Percentiles rank a stretch among this genome's conserved stretches.
Conservation (phyloP, 1,140 invertebrate genomes). For the Dendroctonus valens region DNA sequence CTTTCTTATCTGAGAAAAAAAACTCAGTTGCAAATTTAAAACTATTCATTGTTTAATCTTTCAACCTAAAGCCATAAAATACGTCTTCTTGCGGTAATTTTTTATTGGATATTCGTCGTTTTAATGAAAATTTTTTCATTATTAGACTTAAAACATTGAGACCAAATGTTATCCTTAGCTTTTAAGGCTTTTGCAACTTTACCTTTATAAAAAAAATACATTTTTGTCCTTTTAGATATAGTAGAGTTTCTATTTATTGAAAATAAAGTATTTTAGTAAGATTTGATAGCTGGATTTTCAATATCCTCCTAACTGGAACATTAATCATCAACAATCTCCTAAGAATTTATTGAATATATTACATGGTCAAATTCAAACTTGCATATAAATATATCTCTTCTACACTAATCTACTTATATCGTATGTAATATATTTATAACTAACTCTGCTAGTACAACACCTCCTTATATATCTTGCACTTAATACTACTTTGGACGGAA, state of each 20-base stretch:
- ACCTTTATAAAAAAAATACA: conserved; percentile 11
- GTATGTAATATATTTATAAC: too few relatives aligned
- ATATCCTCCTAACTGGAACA: too few relatives aligned
- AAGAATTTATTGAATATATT: conserved; percentile 6
- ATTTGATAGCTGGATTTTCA: background rate
- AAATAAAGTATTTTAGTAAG: conserved; percentile 26
- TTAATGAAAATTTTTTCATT: conserved; percentile 4
- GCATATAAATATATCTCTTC: conserved; percentile 9
- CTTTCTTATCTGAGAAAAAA: too few relatives aligned
- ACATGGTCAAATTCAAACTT: conserved; percentile 10
- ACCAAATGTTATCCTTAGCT: background rate
- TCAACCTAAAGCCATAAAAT: too few relatives aligned
- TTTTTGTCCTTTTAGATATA: conserved; percentile 19
- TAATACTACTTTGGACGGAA: conserved; percentile 33
- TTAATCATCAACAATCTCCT: background rate
- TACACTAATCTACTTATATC: background rate
- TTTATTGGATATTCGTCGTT: conserved; percentile 4
- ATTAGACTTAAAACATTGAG: background rate
- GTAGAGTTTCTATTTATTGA: conserved; percentile 24
- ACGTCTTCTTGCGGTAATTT: too few relatives aligned
- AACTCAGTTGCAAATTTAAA: too few relatives aligned
- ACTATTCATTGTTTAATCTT: too few relatives aligned
- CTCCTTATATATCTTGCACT: conserved; percentile 11
- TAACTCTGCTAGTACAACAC: background rate
- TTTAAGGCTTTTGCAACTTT: conserved; percentile 21